Evolutionary conservation across 92 coral and sea anemone genomes (phyloP), one percentile per base, ranked within the genome.

Genomic region (Phymanthus crucifer): DNA sequence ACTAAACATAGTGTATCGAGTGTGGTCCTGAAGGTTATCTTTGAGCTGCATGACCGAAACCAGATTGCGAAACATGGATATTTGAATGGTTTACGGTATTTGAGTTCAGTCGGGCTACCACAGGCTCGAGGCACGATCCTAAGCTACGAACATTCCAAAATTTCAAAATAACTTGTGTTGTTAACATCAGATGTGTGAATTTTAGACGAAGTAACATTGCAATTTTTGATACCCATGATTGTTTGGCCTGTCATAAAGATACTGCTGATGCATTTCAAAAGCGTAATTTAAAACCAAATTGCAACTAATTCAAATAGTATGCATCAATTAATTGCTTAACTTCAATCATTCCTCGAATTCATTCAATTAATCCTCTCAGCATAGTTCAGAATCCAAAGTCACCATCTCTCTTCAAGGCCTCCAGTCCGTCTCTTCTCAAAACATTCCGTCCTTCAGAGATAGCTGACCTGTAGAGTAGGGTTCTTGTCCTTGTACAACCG

Each of bases 341-440:
- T 61, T 26, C 29, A 61, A 6, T 24, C 68, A 61, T 61, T 61
- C 68, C 13, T 61, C 35, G 68, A 61, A 61, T 61, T 61, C 68
- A 61, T 61, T 24, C 9, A n/a, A 12, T 27, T 61, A 61, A 61
- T 61, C 68, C 68, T 11, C 2, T 24, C 68, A 24, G 18, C 68
- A 61, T 61, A 61, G 19, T 26, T 61, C 29, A 27, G 36, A 61
- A 61, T 61, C 68, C 68, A 61, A 27, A 61, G 34, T 27, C 29
- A 4, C 34, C 68, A 29, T 1, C 12, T 0, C 32, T 57, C 66
- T 14, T 54, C 66, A n/a, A 6, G 43, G 10, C 43, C 5, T 38
- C 10, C 43, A 38, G 5, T 38, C 43, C 7, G 43, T 38, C 10
- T 10, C 43, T 57, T 57, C 14, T 57, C 29, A 23, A n/a, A 57